Evolutionary conservation across 2,888 invertebrate species (phyloP).

Genomic region (Magallana nippona): DNA sequence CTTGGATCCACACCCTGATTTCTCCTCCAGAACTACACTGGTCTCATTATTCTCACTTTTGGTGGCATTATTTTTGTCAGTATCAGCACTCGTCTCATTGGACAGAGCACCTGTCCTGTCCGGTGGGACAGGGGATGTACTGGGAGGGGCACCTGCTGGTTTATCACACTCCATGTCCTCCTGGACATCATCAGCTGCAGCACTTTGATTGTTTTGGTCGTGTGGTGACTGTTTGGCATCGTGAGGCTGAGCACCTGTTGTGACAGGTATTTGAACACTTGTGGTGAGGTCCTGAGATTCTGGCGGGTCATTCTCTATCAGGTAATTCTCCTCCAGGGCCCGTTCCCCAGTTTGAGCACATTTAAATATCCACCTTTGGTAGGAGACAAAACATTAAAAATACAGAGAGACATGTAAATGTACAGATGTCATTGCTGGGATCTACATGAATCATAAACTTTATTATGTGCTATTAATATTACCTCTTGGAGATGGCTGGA

Average conservation of each 20-base stretch:
- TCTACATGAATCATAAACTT: too few species aligned
- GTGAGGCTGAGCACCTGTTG: background rate
- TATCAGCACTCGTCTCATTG: background rate
- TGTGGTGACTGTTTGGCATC: background rate
- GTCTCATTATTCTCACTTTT: too few species aligned
- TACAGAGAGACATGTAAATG: background rate
- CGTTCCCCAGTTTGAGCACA: conserved; percentile 84
- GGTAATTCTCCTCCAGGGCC: conserved; percentile 80
- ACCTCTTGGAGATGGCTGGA: conserved; percentile 87
- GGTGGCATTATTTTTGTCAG: conserved; percentile 30
- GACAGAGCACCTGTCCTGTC: background rate
- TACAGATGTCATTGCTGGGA: background rate
- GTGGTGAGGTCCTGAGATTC: conserved; percentile 20
- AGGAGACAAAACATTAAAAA: background rate
- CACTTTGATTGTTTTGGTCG: background rate
- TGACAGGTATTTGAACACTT: background rate
- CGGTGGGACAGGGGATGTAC: background rate
- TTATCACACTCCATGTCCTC: conserved; percentile 18
- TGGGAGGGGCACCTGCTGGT: background rate
- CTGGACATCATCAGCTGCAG: background rate
- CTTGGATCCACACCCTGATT: conserved; percentile 13
- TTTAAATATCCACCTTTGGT: conserved; percentile 85
- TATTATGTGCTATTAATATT: too few species aligned
- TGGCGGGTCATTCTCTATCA: conserved; percentile 60
- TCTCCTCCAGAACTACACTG: conserved; percentile 15